Evolutionary conservation across 1,140 invertebrate species (phyloP), one percentile per base, ranked within the genome.

Genomic region (Drosophila subpulchrella): DNA sequence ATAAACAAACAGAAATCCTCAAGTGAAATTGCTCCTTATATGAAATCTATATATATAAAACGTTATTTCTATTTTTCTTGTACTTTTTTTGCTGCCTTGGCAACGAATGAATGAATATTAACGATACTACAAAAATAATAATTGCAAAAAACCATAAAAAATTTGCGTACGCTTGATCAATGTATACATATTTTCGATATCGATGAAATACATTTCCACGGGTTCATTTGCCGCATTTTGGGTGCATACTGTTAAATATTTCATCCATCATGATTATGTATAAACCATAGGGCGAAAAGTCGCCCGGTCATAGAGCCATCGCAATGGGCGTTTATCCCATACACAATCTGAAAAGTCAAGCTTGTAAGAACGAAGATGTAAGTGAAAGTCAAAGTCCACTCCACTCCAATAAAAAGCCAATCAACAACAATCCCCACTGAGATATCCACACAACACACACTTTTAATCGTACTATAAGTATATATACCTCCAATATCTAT

Each of bases 251-350:
- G 56, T 60, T 65, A 72, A 68, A 70, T 71, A 61, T 81, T 54
- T 15, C 65, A 71, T 71, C 66, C 47, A 59, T 65, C 61, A 62
- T 34, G 38, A 63, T 42, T 39, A 60, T 73, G 41, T 65, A 70
- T 72, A 66, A 65, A 62, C 36, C 32, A 47, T 70, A 97, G 97
- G 97, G 97, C 93, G 95, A 96, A 90, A 96, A 96, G 92, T 97
- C 97, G 93, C 97, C 97, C 93, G 96, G 96, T 94, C 96, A 96
- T 92, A 95, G 96, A 92, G 95, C 95, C 90, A 95, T 96, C 74
- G 96, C 96, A 76, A 96, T 97, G 95, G 97, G 97, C 81, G 94
- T 96, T 93, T 97, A 96, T 93, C 97, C 96, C 83, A 96, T 97
- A 93, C 95, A 97, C 94, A 95, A 95, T 93, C 94, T 98, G 93